Percentiles rank a stretch among this genome's conserved stretches.
These are phyloP conservation scores for Scortum barcoo DNA, from an alignment of 2,113 vertebrate species.

Conservation along the genomic window DNA sequence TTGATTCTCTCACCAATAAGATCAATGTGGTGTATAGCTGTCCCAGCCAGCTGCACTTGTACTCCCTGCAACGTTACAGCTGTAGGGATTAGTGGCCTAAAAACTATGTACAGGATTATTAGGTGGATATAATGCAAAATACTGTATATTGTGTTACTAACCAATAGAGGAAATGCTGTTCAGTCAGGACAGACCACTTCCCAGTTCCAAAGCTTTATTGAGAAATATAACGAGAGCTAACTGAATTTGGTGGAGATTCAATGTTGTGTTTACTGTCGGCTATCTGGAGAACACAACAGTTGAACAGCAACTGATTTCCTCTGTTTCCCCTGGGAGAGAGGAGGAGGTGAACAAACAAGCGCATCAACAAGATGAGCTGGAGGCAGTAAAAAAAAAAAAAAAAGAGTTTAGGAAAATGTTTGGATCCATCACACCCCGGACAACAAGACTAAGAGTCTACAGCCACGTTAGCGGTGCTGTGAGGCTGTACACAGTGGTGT, in stretches of 20 bases:
- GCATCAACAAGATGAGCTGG: not conserved
- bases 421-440: not conserved
- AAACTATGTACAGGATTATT: not conserved
- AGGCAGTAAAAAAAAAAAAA: slow-evolving; percentile 3
- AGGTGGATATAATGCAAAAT: not conserved
- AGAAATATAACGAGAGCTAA: not conserved
- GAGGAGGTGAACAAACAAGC: not conserved
- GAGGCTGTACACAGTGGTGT: not conserved
- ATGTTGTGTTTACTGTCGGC: not conserved
- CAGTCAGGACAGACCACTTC: not conserved
- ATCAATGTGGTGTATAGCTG: slow-evolving; percentile 33
- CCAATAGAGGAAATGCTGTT: not conserved
- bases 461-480: not conserved
- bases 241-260: not conserved
- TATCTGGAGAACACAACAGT: not conserved
- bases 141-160: not conserved
- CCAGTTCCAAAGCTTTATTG: slow-evolving; percentile 2
- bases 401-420: not conserved
- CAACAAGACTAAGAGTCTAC: not conserved
- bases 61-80: not conserved
- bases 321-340: not conserved
- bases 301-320: not conserved
- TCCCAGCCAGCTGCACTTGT: not conserved
- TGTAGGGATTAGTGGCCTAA: not conserved
- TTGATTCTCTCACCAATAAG: slow-evolving; percentile 38